Evolutionary conservation across 2,888 invertebrate genomes (phyloP), one percentile per base, ranked within the genome.

Genomic region (Orthosia gothica): DNA sequence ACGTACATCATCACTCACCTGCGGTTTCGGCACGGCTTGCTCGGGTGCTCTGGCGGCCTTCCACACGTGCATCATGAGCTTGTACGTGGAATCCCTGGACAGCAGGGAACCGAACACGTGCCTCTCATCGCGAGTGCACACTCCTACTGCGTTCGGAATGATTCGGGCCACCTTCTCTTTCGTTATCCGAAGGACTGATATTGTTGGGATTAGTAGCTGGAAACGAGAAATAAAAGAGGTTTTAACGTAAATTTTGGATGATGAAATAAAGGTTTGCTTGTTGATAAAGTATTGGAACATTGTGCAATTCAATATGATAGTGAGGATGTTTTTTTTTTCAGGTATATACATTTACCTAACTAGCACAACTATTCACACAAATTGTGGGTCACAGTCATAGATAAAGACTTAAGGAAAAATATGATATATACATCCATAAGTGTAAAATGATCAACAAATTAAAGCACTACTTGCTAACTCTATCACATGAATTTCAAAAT

Each of bases 141-240:
- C 98, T 47, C 99, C 99, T 74, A 99, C 98, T 18, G 99, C 99
- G 94, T 99, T 99, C 65, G 99, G 99, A 89, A 99, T 99, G 86
- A 99, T 99, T 86, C 98, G 97, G 2, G 99, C 99, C 76, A 99
- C 99, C 95, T 98, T 99, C 95, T 99, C 99, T 92, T 99, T 99
- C 58, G 98, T 99, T 90, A 99, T 98, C 92, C 98, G 98, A 70
- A 98, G 97, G 73, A 99, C 99, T 76, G 98, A 98, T 73, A 97
- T 97, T 85, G 99, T 98, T 62, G 99, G 99, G 91, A 99, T 99
- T 89, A 99, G 97, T 87, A 99, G 97, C 98, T 99, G 95, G 40
- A 96, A 97, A 66, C 54, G 79, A 68, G 54, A 69, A 63, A 55
- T 50, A 5, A 15, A 9, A 16, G 13, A 26, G 57, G 18, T 50